A percentile compares a stretch with the other conserved stretches of the same genome.
phyloP scores from a whole-genome alignment of 2,113 vertebrate genomes.

The Calidris pugnax region DNA sequence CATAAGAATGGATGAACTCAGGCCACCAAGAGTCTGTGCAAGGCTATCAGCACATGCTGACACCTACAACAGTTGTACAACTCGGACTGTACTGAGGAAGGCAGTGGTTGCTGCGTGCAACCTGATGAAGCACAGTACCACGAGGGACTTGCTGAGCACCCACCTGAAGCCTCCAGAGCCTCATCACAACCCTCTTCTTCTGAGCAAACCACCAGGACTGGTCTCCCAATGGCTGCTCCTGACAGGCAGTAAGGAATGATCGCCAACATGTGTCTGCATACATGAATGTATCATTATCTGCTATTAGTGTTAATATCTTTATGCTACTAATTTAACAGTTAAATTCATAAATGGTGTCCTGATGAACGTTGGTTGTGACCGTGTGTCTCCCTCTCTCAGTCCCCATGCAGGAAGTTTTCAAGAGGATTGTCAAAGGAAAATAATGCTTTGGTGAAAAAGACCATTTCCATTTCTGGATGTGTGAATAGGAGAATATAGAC shows the following conservation, averaged over 20 bases:
- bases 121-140: rapidly evolving
- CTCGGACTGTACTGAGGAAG: rapidly evolving
- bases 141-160: neutral
- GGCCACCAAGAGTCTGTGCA: neutral
- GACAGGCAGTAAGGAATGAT: neutral
- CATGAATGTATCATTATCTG: neutral
- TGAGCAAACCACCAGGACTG: neutral
- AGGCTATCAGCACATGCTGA: neutral
- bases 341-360: neutral
- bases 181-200: neutral
- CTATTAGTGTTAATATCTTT: neutral
- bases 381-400: neutral
- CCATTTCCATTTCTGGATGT: neutral
- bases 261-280: rapidly evolving
- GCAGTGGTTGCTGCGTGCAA: neutral
- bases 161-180: neutral
- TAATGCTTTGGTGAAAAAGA: neutral
- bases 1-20: neutral
- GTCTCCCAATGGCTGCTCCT: neutral
- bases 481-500: neutral
- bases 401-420: neutral
- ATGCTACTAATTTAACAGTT: neutral
- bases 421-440: neutral
- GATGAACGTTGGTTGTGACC: rapidly evolving
- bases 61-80: neutral